Conservation (phyloP, 2,888 invertebrate species). For the Invenusta paracnida region DNA sequence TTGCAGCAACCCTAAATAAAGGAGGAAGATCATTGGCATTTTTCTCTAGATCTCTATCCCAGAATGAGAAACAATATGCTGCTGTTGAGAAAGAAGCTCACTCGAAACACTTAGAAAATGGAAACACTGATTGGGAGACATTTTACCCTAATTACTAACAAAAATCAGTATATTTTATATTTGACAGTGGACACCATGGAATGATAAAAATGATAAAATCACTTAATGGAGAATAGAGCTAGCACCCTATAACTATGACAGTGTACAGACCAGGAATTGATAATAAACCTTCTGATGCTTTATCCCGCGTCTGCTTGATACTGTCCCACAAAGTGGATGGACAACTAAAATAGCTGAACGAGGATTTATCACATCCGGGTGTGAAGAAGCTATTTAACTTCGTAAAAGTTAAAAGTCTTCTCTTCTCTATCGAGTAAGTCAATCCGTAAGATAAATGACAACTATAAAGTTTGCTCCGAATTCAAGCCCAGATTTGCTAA, state of each 20-base stretch:
- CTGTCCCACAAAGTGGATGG: too few relatives aligned
- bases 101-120: constrained; percentile 43
- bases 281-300: constrained; percentile 44
- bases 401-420: too few relatives aligned
- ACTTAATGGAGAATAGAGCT: constrained; percentile 46
- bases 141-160: constrained; percentile 47
- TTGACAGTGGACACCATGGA: constrained; percentile 41
- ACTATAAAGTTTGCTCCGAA: too few relatives aligned
- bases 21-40: constrained; percentile 30
- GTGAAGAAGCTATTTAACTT: too few relatives aligned
- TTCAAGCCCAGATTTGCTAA: too few relatives aligned
- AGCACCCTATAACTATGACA: constrained; percentile 42
- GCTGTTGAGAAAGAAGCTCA: constrained; percentile 45
- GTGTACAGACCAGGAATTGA: constrained; percentile 44
- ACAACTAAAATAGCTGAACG: too few relatives aligned
- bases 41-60: constrained; percentile 37
- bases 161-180: constrained; percentile 46
- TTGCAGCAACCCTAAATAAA: neutral
- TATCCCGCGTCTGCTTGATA: too few relatives aligned
- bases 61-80: constrained; percentile 30
- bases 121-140: constrained; percentile 42
- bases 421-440: too few relatives aligned
- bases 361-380: too few relatives aligned
- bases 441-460: too few relatives aligned
- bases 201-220: constrained; percentile 47